A percentile compares a stretch with the other conserved stretches of the same genome.
These are phyloP conservation scores for Elaphurus davidianus DNA, from an alignment of 2,113 vertebrate species.

Conservation along the genomic window DNA sequence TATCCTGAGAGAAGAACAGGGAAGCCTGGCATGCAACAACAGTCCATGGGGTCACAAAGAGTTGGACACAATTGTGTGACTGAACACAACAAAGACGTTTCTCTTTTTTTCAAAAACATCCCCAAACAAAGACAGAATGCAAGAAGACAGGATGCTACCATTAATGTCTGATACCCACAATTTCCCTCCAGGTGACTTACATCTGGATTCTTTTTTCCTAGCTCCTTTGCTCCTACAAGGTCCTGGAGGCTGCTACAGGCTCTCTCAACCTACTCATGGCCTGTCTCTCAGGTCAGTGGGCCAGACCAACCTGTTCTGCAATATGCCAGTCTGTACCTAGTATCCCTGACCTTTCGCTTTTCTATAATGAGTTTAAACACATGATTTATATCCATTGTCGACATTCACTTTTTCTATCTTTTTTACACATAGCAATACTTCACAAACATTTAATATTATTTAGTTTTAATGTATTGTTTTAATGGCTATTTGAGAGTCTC, in stretches of 20 bases:
- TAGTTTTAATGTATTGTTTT: not conserved
- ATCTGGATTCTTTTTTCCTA: not conserved
- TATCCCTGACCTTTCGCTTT: not conserved
- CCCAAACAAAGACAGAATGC: not conserved
- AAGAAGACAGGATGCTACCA: not conserved
- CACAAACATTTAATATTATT: not conserved
- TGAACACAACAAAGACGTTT: not conserved
- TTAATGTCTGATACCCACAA: not conserved
- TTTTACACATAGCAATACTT: not conserved
- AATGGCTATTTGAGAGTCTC: not conserved
- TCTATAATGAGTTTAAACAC: not conserved
- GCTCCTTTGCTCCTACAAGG: not conserved
- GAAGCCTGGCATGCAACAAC: not conserved
- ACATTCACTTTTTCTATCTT: not conserved
- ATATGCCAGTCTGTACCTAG: not conserved
- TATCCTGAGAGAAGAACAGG: not conserved
- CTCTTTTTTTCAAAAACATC: not conserved
- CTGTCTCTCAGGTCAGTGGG: not conserved
- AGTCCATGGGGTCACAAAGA: not conserved
- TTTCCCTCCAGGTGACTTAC: not conserved
- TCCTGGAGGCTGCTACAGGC: not conserved
- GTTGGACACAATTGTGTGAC: fast-evolving
- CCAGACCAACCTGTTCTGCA: not conserved
- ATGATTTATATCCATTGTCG: not conserved
- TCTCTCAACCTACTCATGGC: not conserved